Evolutionary conservation across 2,797 vertebrate genomes (phyloP), one percentile per base, ranked within the genome.

Genomic region (Pangasius sanitwongsei): DNA sequence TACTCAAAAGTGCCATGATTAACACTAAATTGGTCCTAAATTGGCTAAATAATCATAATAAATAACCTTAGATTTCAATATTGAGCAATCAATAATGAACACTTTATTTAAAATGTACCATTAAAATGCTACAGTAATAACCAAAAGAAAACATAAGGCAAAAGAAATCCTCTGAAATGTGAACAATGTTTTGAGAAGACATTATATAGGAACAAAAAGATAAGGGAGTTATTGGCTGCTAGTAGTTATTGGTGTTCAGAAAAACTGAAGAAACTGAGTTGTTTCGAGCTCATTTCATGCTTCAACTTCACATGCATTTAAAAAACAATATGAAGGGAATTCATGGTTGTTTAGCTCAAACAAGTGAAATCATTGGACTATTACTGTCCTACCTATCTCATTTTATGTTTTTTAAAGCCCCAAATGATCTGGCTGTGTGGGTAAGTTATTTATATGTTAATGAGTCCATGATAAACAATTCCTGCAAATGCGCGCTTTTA

Each of bases 361-460:
- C n/a, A 57, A 74, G 57, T 53, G 74, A 75, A 87, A 80, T 44
- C 37, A 50, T 78, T 74, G 37, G 8, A 85, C 53, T 83, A 61
- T 83, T 81, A 55, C 77, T 84, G 18, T 86, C 37, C 23, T 59
- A 81, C 78, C 78, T 23, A 59, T 59, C 55, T 81, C 77, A 57
- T 57, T 81, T 81, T 34, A 81, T 59, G 20, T 63, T 61, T 83
- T 63, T 83, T n/a, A 48, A 37, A 55, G 57, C 77, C 80, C 34
- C 74, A 88, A 84, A 87, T 88, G 75, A 69, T 88, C 67, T 65
- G 89, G 77, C 77, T 86, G 31, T 55, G 48, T 34, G 81, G 89
- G 82, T 67, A 90, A 86, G 87, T 90, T 57, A 93, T 94, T 92
- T 92, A 90, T 88, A 94, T 93, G 91, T 86, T 92, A 93, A 93